These are phyloP conservation scores for Nomada lathburiana DNA, from an alignment of 2,888 invertebrate genomes.

Conservation along the genomic window DNA sequence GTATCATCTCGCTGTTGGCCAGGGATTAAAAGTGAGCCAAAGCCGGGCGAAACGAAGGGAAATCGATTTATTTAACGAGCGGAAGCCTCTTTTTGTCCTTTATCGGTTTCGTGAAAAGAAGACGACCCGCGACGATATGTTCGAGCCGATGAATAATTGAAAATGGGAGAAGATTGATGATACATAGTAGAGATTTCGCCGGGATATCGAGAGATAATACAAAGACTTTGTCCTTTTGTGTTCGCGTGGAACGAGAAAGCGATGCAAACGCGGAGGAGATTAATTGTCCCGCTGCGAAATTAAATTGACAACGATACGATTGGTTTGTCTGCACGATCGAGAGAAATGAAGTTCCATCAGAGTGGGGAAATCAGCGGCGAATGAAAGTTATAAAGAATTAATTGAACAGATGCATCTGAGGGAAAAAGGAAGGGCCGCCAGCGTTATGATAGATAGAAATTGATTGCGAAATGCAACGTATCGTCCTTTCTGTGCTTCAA, in stretches of 20 bases:
- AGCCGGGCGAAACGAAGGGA: conserved; percentile 31
- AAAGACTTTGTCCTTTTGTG: conserved; percentile 1
- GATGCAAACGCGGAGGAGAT: not conserved
- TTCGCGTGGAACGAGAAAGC: not conserved
- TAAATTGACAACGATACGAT: not conserved
- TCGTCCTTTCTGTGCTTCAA: not conserved
- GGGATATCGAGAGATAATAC: not conserved
- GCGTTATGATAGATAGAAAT: not conserved
- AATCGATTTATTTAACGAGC: conserved; percentile 58
- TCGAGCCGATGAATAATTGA: conserved; percentile 22
- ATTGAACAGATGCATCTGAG: not conserved
- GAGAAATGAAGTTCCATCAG: not conserved
- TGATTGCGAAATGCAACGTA: no score
- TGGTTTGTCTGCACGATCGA: not conserved
- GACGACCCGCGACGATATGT: conserved; percentile 3
- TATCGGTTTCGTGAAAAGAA: not conserved
- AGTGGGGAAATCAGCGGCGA: not conserved
- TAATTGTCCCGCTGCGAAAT: conserved; percentile 7
- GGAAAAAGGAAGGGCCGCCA: not conserved
- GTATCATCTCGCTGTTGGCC: not conserved
- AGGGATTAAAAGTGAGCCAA: conserved; percentile 26
- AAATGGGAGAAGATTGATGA: conserved; percentile 32
- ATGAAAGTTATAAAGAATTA: not conserved
- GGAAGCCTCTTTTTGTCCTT: conserved; percentile 12
- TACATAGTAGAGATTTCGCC: conserved; percentile 4